Conservation (phyloP, 2,113 vertebrate genomes). For the Sander vitreus region DNA sequence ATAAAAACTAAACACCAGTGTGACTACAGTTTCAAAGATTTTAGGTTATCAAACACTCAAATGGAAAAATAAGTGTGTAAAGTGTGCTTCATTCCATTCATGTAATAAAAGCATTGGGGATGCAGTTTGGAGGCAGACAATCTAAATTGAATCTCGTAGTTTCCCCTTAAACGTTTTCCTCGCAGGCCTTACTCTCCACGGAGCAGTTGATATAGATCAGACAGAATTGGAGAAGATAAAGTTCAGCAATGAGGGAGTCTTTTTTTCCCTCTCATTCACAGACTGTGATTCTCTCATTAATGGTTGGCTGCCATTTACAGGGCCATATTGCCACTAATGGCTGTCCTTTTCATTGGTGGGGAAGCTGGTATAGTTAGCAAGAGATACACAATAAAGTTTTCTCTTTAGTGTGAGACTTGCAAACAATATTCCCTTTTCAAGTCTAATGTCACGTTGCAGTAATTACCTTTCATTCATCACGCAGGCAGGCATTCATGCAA, state of each 20-base stretch:
- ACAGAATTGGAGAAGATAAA: conserved; percentile 59
- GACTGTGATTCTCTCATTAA: conserved; percentile 24
- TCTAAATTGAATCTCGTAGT: conserved; percentile 74
- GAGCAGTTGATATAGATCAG: conserved; percentile 65
- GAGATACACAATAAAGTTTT: not conserved
- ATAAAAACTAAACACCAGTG: conserved; percentile 6
- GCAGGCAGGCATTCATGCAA: not conserved
- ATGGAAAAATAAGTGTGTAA: conserved; percentile 57
- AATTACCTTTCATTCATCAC: conserved; percentile 18
- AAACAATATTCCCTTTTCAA: conserved; percentile 15
- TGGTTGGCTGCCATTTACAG: conserved; percentile 26
- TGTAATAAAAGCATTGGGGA: conserved; percentile 59
- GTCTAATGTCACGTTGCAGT: not conserved
- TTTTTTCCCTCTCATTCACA: conserved; percentile 3
- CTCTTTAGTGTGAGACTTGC: not conserved
- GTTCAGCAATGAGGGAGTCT: conserved; percentile 56
- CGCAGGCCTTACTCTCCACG: conserved; percentile 21
- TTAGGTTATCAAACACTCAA: conserved; percentile 51
- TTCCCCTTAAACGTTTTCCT: conserved; percentile 60
- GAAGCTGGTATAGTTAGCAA: not conserved
- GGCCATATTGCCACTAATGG: not conserved
- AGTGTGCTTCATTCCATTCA: conserved; percentile 41
- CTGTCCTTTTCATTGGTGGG: conserved; percentile 1
- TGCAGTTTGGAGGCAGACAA: conserved; percentile 47
- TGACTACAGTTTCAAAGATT: not conserved